phyloP scores from a whole-genome alignment of 92 coral and sea anemone genomes.

The Pocillopora grandis region DNA sequence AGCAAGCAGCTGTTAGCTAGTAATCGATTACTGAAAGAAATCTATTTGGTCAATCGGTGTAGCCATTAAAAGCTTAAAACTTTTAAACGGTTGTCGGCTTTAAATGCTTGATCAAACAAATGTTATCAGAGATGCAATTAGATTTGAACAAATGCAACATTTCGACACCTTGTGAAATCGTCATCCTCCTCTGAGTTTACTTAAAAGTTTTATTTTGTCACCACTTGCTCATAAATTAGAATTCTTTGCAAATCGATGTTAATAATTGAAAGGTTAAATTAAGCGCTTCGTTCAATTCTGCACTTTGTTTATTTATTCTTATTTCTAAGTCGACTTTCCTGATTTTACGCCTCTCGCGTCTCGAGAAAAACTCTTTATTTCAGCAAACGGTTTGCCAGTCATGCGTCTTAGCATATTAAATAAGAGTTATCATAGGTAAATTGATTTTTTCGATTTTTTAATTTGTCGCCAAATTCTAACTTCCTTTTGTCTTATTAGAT shows the following conservation, averaged over 20 bases:
- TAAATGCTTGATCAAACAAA: background rate
- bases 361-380: background rate
- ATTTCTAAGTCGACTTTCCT: background rate
- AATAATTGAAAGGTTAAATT: background rate
- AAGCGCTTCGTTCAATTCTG: background rate
- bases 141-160: background rate
- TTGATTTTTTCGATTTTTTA: background rate
- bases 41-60: background rate
- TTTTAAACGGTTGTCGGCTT: background rate
- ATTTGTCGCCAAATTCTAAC: background rate
- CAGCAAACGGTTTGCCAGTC: background rate
- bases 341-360: background rate
- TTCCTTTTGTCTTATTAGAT: no score
- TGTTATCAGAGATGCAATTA: background rate
- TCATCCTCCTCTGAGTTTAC: background rate
- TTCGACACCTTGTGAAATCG: background rate
- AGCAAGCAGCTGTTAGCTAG: background rate
- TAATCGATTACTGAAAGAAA: no score
- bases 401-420: no score
- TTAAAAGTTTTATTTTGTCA: background rate
- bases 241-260: background rate
- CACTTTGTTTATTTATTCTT: background rate
- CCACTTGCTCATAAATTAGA: background rate
- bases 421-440: background rate
- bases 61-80: background rate